Base-by-base conservation (phyloP, 1,140 invertebrate species). In the Hylaeus volcanicus region DNA sequence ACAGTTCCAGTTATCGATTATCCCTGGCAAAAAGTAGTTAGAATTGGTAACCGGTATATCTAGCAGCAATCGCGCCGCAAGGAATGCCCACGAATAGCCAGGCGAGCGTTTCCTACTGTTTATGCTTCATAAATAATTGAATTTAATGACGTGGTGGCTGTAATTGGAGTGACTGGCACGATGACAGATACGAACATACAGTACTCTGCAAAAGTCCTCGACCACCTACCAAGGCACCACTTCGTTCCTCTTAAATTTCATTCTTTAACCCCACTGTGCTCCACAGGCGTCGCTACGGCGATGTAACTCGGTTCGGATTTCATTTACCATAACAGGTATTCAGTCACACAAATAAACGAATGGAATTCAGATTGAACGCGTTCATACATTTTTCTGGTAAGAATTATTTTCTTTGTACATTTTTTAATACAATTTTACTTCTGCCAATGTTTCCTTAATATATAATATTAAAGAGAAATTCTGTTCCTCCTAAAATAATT, bases 81-180 rank as follows among this genome's bases (percentile, higher is more conserved):
- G 75, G 56, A 73, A 64, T 56, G 77, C 14, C 73, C 58, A 60
- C 60, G 48, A 56, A 79, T 48, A 74, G 43, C 14, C 61, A 41
- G 41, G 48, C 70, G 65, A 51, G 60, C 61, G 53, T 79, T 56
- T 78, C 64, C 74, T 76, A 65, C 63, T 69, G 74, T 43, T 76
- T 69, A 51, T 55, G 64, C 74, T 76, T 76, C 74, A 76, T 76
- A 69, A 76, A 76, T 76, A 76, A 76, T 68, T 76, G 56, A 58
- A 76, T 76, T 76, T 76, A 76, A 76, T 60, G 64, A 41, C 64
- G 53, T 58, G 64, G n/a, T 69, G 74, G 12, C 51, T 58, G 66
- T 76, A 76, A 76, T 76, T 69, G 74, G 43, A 69, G n/a, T 53
- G 39, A 12, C 43, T 76, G 74, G 37, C 45, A 66, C 63, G 74